Percentiles rank a stretch among this genome's conserved stretches.
Conservation (phyloP, 2,888 invertebrate species). For the Eilema sororculum region DNA sequence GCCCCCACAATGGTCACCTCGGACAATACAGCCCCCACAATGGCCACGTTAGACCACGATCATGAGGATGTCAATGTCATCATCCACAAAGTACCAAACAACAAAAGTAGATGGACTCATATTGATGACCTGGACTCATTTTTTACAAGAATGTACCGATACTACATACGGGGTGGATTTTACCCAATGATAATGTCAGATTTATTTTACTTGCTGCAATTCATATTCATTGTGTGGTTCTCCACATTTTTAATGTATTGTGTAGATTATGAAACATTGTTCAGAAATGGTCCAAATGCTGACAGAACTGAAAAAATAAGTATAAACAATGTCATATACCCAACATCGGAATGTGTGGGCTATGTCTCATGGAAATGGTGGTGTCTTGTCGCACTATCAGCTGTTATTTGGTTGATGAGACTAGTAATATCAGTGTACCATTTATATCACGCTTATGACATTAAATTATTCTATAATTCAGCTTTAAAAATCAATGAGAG, state of each 20-base stretch:
- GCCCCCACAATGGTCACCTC: slow-evolving; percentile 73
- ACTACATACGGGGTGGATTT: slow-evolving; percentile 98
- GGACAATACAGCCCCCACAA: slow-evolving; percentile 70
- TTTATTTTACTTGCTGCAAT: slow-evolving; percentile 92
- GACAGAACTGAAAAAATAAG: slow-evolving; percentile 77
- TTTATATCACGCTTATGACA: slow-evolving; percentile 95
- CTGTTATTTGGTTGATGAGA: slow-evolving; percentile 92
- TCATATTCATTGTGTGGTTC: slow-evolving; percentile 95
- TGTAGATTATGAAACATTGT: slow-evolving; percentile 94
- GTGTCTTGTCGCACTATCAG: slow-evolving; percentile 91
- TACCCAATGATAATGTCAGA: slow-evolving; percentile 95
- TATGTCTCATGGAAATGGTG: slow-evolving; percentile 87
- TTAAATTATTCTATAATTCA: slow-evolving; percentile 95
- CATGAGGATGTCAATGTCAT: slow-evolving; percentile 88
- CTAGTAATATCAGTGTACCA: slow-evolving; percentile 93
- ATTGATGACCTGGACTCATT: slow-evolving; percentile 98
- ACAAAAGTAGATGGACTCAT: slow-evolving; percentile 96
- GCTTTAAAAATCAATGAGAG: slow-evolving; percentile 95
- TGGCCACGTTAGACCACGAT: slow-evolving; percentile 78
- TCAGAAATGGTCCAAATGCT: slow-evolving; percentile 87
- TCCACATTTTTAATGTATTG: slow-evolving; percentile 95
- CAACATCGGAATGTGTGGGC: slow-evolving; percentile 74
- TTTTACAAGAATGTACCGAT: slow-evolving; percentile 97
- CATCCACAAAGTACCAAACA: slow-evolving; percentile 96
- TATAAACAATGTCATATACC: slow-evolving; percentile 77